These are phyloP conservation scores for Ascaphus truei DNA, from an alignment of 2,113 vertebrate genomes.

Conservation along the genomic window DNA sequence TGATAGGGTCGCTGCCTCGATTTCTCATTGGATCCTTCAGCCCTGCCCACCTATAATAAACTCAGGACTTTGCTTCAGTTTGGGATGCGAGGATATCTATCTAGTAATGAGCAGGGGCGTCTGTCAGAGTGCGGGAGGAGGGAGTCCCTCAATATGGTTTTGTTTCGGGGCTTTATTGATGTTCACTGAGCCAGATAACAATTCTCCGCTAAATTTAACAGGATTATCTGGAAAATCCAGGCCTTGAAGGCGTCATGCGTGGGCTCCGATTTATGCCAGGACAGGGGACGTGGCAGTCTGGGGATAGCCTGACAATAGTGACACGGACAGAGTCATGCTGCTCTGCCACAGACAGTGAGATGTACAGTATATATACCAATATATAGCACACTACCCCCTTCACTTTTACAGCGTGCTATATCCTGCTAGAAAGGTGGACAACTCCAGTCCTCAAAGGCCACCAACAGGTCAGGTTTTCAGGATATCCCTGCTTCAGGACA, in stretches of 20 bases:
- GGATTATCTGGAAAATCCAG: constrained; percentile 40
- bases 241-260: constrained; percentile 24
- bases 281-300: not conserved
- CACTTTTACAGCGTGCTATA: no score
- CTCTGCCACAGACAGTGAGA: not conserved
- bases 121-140: not conserved
- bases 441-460: no score
- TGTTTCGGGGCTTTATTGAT: constrained; percentile 36
- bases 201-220: constrained; percentile 40
- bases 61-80: not conserved
- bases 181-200: constrained; percentile 42
- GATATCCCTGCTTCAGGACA: no score
- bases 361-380: not conserved
- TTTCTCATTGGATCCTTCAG: no score
- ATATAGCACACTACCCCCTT: not conserved
- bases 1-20: no score
- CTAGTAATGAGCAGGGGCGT: not conserved
- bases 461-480: no score
- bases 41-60: no score
- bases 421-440: no score
- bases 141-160: not conserved
- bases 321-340: not conserved
- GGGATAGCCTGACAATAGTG: not conserved
- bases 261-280: not conserved
- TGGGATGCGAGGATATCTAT: not conserved